Conservation (phyloP, 2,113 vertebrate genomes). For the Sylvietta virens region DNA sequence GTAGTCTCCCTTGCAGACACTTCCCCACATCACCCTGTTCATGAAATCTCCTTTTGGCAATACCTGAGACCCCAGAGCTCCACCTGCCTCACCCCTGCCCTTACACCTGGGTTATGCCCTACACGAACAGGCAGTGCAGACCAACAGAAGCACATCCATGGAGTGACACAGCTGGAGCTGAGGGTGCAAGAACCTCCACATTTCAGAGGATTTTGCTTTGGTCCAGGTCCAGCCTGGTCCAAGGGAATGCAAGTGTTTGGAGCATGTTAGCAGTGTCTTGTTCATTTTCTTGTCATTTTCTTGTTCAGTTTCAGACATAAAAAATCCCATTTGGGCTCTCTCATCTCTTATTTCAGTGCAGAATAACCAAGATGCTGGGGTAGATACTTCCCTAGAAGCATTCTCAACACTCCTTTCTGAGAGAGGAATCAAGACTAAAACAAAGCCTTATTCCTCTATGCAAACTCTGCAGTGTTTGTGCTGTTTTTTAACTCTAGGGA, state of each 20-base stretch:
- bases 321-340: neutral
- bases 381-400: neutral
- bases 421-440: neutral
- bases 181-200: neutral
- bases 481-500: neutral
- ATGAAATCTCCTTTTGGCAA: neutral
- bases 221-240: neutral
- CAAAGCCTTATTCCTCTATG: neutral
- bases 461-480: neutral
- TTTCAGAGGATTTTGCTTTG: neutral
- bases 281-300: neutral
- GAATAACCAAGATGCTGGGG: neutral
- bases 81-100: neutral
- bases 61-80: neutral
- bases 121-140: neutral
- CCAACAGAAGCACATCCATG: neutral
- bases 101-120: neutral
- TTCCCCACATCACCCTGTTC: accelerated
- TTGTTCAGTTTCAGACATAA: neutral
- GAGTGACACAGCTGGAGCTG: neutral
- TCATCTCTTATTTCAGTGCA: neutral
- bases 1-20: neutral
- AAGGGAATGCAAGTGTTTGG: neutral
- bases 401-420: neutral
- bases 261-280: neutral